A percentile compares a stretch with the other conserved stretches of the same genome.
These are phyloP conservation scores for Chalcosyrphus nemorum DNA, from an alignment of 2,888 invertebrate species.

Conservation along the genomic window DNA sequence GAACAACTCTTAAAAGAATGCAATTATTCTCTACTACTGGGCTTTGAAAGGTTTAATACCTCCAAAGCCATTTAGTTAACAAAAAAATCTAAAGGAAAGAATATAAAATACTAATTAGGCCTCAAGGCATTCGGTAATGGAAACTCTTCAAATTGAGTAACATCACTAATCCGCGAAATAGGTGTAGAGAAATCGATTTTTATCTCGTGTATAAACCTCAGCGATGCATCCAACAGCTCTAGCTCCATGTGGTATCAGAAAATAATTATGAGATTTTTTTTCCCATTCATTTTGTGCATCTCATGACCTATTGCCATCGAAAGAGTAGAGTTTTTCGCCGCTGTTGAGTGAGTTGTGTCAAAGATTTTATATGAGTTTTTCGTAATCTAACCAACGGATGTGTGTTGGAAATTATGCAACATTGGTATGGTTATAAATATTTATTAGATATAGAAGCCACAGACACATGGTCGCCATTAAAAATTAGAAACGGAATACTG, in stretches of 20 bases:
- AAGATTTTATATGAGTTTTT: background rate
- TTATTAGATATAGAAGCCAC: slow-evolving; percentile 27
- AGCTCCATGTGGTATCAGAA: slow-evolving; percentile 12
- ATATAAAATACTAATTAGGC: background rate
- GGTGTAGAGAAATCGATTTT: slow-evolving; percentile 13
- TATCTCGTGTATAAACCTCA: background rate
- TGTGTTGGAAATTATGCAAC: slow-evolving; percentile 45
- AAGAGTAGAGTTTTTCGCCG: no score
- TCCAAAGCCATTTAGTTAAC: background rate
- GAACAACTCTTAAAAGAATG: background rate
- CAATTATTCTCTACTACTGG: background rate
- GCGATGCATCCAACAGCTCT: slow-evolving; percentile 3
- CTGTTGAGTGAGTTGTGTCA: background rate
- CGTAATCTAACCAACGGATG: slow-evolving; percentile 17
- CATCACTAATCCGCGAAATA: slow-evolving; percentile 23
- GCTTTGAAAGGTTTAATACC: background rate
- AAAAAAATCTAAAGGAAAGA: background rate
- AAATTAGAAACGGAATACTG: slow-evolving; percentile 25
- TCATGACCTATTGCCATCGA: slow-evolving; percentile 35
- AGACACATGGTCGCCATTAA: slow-evolving; percentile 56
- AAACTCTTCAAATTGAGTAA: slow-evolving; percentile 7
- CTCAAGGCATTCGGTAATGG: background rate
- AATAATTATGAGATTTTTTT: slow-evolving; percentile 10
- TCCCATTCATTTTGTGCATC: slow-evolving; percentile 18
- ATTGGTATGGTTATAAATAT: slow-evolving; percentile 39